These are phyloP conservation scores for Sorex fumeus DNA, from an alignment of 2,113 vertebrate genomes.

Conservation along the genomic window DNA sequence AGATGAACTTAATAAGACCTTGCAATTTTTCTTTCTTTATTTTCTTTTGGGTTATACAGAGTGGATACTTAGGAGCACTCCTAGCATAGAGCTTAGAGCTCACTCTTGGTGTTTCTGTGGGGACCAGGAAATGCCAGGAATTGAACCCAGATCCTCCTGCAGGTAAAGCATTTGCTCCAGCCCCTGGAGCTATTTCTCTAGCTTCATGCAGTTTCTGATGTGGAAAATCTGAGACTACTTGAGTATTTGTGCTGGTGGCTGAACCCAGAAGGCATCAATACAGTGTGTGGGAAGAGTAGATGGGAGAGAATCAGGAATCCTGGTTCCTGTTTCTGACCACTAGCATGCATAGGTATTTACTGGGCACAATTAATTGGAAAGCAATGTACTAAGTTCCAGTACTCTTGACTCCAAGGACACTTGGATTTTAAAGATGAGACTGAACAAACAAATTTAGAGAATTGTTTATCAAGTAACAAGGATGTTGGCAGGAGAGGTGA, in stretches of 20 bases:
- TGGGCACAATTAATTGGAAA: not conserved
- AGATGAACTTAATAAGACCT: not conserved
- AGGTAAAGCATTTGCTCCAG: too few species aligned
- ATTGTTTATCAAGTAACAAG: not conserved
- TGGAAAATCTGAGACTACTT: not conserved
- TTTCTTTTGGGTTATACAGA: too few species aligned
- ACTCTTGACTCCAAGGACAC: not conserved
- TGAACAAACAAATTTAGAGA: constrained; percentile 24
- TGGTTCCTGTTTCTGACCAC: not conserved
- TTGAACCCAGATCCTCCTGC: too few species aligned
- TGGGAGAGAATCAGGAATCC: not conserved
- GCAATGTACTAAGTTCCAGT: not conserved
- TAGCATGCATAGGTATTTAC: not conserved
- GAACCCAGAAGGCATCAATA: not conserved
- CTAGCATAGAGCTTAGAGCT: too few species aligned
- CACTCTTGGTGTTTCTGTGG: too few species aligned
- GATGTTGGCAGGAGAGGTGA: not conserved
- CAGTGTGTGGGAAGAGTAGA: not conserved
- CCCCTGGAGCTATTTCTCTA: too few species aligned
- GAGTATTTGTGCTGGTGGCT: not conserved
- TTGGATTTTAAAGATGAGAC: constrained; percentile 47
- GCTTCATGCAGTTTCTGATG: not conserved
- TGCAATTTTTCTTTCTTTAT: too few species aligned
- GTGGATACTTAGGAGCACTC: too few species aligned
- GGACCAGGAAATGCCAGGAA: too few species aligned